Conservation (phyloP, 1,140 invertebrate genomes). For the Nymphalis io region DNA sequence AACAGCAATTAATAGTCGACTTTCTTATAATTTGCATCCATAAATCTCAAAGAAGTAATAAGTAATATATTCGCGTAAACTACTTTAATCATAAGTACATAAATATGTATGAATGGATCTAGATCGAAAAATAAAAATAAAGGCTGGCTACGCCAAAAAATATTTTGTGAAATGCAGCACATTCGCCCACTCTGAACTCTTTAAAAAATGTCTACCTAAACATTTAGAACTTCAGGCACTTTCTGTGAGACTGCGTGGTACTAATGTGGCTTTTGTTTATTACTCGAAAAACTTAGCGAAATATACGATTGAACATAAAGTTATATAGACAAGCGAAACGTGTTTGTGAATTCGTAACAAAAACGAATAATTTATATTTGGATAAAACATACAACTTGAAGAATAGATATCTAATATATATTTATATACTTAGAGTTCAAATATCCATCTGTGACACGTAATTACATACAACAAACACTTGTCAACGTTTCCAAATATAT, state of each 20-base stretch:
- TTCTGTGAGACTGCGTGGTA: slow-evolving; percentile 55
- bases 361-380: slow-evolving; percentile 56
- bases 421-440: slow-evolving; percentile 69
- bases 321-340: slow-evolving; percentile 68
- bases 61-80: too few species aligned
- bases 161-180: slow-evolving; percentile 63
- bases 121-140: not conserved
- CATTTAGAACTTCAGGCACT: slow-evolving; percentile 49
- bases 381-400: slow-evolving; percentile 71
- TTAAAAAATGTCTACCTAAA: slow-evolving; percentile 37
- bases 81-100: too few species aligned
- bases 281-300: slow-evolving; percentile 21
- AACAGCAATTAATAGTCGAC: too few species aligned
- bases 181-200: slow-evolving; percentile 56
- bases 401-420: slow-evolving; percentile 63
- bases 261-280: slow-evolving; percentile 30
- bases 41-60: too few species aligned
- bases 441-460: slow-evolving; percentile 71
- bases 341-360: slow-evolving; percentile 69
- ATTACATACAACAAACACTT: slow-evolving; percentile 77
- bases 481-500: slow-evolving; percentile 79
- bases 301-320: slow-evolving; percentile 27
- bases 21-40: too few species aligned
- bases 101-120: not conserved
- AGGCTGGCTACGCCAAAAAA: not conserved